These are phyloP conservation scores for Drosophila kanapiae DNA, from an alignment of 1,140 invertebrate species.

Conservation along the genomic window DNA sequence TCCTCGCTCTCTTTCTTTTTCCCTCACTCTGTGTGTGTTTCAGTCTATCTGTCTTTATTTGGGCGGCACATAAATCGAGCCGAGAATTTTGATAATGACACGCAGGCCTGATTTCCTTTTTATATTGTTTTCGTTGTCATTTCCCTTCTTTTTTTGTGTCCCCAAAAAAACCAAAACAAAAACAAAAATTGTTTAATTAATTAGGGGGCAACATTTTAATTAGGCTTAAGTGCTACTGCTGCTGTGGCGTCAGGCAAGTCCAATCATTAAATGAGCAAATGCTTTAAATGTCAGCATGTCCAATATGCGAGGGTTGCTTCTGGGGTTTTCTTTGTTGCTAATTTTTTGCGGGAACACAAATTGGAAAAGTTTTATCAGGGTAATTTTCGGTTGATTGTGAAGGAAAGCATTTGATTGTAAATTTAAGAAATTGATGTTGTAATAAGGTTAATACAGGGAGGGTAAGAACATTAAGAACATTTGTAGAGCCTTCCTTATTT, in stretches of 20 bases:
- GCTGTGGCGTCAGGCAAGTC: conserved; percentile 11
- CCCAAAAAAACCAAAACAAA: conserved; percentile 8
- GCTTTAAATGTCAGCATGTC: conserved; percentile 61
- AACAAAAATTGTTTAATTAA: conserved; percentile 74
- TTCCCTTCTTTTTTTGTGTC: conserved; percentile 21
- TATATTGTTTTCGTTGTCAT: conserved; percentile 13
- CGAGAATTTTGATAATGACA: conserved; percentile 73
- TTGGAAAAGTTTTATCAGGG: neutral
- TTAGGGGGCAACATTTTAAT: conserved; percentile 77
- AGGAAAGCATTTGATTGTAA: neutral
- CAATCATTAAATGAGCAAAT: conserved; percentile 69
- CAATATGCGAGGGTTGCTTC: conserved; percentile 20
- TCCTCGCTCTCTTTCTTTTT: neutral
- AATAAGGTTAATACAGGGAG: no score
- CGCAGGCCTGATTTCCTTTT: conserved; percentile 40
- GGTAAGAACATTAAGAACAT: no score
- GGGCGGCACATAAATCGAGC: conserved; percentile 69
- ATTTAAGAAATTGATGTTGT: neutral
- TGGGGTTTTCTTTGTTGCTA: neutral
- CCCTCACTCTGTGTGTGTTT: neutral
- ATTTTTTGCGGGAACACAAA: neutral
- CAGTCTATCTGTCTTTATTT: conserved; percentile 42
- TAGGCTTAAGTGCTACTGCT: conserved; percentile 68
- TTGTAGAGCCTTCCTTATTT: no score
- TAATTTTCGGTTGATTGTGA: neutral